Evolutionary conservation across 2,888 invertebrate species (phyloP).

Genomic region (Watsonalla cultraria): DNA sequence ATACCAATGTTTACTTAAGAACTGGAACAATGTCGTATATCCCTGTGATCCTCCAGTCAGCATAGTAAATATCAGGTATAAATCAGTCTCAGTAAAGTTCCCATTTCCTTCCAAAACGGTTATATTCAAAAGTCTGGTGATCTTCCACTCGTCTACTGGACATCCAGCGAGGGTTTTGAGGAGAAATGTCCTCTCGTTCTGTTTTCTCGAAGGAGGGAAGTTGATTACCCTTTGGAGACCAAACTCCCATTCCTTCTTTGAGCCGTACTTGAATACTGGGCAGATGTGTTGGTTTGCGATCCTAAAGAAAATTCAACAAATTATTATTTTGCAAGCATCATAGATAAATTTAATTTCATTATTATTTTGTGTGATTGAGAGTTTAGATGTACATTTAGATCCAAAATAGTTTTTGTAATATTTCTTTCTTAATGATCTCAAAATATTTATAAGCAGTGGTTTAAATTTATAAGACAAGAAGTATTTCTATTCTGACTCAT

Average conservation of each 20-base stretch:
- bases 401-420: too few relatives aligned
- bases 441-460: too few relatives aligned
- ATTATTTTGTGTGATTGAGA: too few relatives aligned
- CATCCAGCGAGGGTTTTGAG: constrained; percentile 89
- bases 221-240: constrained; percentile 86
- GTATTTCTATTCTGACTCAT: too few relatives aligned
- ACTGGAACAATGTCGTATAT: constrained; percentile 84
- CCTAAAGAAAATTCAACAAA: constrained; percentile 52
- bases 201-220: constrained; percentile 84
- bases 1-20: constrained; percentile 85
- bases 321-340: too few relatives aligned
- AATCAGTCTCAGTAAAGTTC: constrained; percentile 87
- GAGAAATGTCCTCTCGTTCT: constrained; percentile 87
- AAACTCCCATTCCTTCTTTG: constrained; percentile 89
- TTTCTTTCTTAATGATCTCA: too few relatives aligned
- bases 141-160: constrained; percentile 84
- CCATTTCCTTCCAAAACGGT: constrained; percentile 83
- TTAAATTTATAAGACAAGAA: too few relatives aligned
- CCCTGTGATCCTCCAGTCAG: constrained; percentile 84
- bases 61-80: constrained; percentile 87
- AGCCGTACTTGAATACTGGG: constrained; percentile 90
- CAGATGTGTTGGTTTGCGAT: constrained; percentile 87
- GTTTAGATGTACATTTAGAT: too few relatives aligned
- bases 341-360: too few relatives aligned
- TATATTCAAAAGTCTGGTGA: constrained; percentile 80